Evolutionary conservation across 1,140 invertebrate genomes (phyloP), one percentile per base, ranked within the genome.

Genomic region (Cyclargus thomasi): DNA sequence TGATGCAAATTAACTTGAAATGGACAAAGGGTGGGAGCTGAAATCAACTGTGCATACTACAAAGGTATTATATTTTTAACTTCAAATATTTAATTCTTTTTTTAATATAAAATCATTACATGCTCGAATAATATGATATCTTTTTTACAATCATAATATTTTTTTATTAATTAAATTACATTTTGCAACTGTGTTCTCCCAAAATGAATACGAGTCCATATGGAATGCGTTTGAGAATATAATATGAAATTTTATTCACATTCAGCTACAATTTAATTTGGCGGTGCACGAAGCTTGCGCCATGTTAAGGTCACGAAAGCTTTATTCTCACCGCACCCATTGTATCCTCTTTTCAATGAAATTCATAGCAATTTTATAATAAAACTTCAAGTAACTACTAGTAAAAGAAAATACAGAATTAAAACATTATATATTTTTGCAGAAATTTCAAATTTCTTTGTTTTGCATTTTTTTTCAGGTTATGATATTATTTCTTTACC

Each of bases 311-410:
- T 47, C 39, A 47, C 39, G 39, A 47, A 47, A 47, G 39, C 39
- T 47, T 47, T 47, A 47, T 47, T 47, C 39, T 47, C 39, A 47
- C 39, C 39, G 39, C 39, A 47, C 39, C 39, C 39, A 47, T 47
- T 47, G 39, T 47, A 47, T 47, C 14, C 39, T 47, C 39, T 11
- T 47, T 47, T 47, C 39, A 47, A 47, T 47, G 39, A 47, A 47
- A 47, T 47, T 47, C 39, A 47, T 47, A 29, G 8, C 29, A 29
- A 29, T 29, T 29, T 29, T 29, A 29, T 29, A 7, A 4, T 29
- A 29, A 29, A 29, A 29, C 29, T 29, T 29, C 8, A 1, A 29
- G 8, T 7, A 29, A 29, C 29, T 29, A 29, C 8, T 4, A 3
- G 8, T 6, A 8, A 29, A 6, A 7, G 8, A 29, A 29, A 29